Evolutionary conservation across 2,888 invertebrate species (phyloP).

Genomic region (Willowsia nigromaculata): DNA sequence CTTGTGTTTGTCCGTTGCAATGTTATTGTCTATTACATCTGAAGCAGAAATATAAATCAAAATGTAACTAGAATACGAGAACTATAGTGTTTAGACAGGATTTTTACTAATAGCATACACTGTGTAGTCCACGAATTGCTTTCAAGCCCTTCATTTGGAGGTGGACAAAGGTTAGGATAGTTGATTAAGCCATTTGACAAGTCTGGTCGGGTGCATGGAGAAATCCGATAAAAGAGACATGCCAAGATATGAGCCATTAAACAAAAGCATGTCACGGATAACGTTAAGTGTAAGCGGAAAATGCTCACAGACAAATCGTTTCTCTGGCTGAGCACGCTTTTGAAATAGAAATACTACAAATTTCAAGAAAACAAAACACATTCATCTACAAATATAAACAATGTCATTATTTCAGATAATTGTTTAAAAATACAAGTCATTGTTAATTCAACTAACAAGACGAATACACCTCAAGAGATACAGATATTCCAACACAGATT

Average conservation of each 20-base stretch:
- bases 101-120: constrained; percentile 2
- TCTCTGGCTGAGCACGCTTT: constrained; percentile 55
- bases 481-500: not conserved
- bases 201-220: constrained; percentile 61
- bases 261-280: constrained; percentile 74
- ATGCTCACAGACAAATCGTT: constrained; percentile 72
- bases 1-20: not conserved
- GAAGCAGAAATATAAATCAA: not conserved
- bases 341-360: constrained; percentile 69
- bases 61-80: not conserved
- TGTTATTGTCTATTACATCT: not conserved
- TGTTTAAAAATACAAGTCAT: not conserved
- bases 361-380: not conserved
- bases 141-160: constrained; percentile 32
- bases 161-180: constrained; percentile 32
- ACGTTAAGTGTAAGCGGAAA: constrained; percentile 73
- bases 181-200: not conserved
- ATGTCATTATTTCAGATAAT: too few species aligned
- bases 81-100: not conserved
- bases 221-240: constrained; percentile 75
- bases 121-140: constrained; percentile 38
- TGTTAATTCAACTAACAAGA: constrained; percentile 39
- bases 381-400: not conserved
- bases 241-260: constrained; percentile 76
- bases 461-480: constrained; percentile 41